Conservation (phyloP, 2,797 vertebrate species). For the Accipiter superciliosus region DNA sequence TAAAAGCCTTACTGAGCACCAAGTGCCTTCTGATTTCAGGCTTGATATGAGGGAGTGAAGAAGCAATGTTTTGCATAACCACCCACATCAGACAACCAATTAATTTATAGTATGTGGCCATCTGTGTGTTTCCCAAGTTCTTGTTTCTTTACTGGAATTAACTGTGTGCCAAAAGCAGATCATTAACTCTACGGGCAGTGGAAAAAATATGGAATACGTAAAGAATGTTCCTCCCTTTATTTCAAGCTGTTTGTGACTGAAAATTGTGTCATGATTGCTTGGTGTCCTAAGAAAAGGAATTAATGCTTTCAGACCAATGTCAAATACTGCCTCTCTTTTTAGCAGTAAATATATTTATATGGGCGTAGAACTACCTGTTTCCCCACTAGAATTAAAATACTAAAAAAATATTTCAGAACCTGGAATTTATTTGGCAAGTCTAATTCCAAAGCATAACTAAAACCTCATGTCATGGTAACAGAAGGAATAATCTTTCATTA, state of each 20-base stretch:
- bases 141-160: neutral
- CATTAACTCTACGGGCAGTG: neutral
- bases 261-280: neutral
- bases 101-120: slow-evolving; percentile 13
- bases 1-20: neutral
- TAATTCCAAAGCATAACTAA: neutral
- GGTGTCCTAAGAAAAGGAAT: neutral
- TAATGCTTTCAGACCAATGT: neutral
- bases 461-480: neutral
- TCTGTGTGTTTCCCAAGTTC: slow-evolving; percentile 22
- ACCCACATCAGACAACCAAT: neutral
- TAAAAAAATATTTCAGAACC: neutral
- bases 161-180: neutral
- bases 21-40: neutral
- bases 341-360: neutral
- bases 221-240: neutral
- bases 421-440: neutral
- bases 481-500: neutral
- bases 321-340: neutral
- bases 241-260: neutral
- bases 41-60: neutral
- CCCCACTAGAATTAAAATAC: neutral
- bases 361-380: neutral
- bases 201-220: neutral
- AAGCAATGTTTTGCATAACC: slow-evolving; percentile 13